Conservation (phyloP, 1,140 invertebrate genomes). For the Sitodiplosis mosellana region DNA sequence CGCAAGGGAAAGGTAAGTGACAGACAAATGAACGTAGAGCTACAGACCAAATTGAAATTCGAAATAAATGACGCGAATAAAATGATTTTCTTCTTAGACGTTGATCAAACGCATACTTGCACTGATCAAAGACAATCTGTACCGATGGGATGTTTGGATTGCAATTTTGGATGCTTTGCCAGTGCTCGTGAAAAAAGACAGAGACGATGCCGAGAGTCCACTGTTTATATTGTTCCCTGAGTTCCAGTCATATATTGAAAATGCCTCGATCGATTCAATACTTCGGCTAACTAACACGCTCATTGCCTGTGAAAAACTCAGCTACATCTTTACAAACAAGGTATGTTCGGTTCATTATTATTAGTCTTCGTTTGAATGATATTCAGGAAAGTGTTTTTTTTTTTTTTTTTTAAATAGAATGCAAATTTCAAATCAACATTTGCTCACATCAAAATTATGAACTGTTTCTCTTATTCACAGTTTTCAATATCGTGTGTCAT, state of each 20-base stretch:
- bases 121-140: constrained; percentile 25
- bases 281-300: constrained; percentile 16
- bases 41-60: constrained; percentile 3
- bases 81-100: constrained; percentile 23
- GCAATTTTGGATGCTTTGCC: constrained; percentile 30
- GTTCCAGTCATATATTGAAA: constrained; percentile 29
- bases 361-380: not conserved
- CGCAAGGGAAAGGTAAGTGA: constrained; percentile 48
- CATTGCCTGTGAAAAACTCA: constrained; percentile 17
- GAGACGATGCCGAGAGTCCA: constrained; percentile 30
- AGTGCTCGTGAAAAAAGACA: constrained; percentile 23
- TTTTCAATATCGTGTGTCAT: constrained; percentile 22
- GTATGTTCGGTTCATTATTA: constrained; percentile 11
- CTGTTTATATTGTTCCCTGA: constrained; percentile 30
- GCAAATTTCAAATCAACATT: not conserved
- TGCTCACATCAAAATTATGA: not conserved
- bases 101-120: constrained; percentile 37
- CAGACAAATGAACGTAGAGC: not conserved
- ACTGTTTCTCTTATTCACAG: constrained; percentile 7
- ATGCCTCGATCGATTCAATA: constrained; percentile 18
- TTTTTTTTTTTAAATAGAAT: not conserved
- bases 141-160: constrained; percentile 31
- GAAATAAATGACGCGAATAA: not conserved
- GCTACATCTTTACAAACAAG: constrained; percentile 21
- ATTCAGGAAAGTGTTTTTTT: not conserved